Conservation (phyloP, 2,797 vertebrate genomes). For the Trachurus trachurus region DNA sequence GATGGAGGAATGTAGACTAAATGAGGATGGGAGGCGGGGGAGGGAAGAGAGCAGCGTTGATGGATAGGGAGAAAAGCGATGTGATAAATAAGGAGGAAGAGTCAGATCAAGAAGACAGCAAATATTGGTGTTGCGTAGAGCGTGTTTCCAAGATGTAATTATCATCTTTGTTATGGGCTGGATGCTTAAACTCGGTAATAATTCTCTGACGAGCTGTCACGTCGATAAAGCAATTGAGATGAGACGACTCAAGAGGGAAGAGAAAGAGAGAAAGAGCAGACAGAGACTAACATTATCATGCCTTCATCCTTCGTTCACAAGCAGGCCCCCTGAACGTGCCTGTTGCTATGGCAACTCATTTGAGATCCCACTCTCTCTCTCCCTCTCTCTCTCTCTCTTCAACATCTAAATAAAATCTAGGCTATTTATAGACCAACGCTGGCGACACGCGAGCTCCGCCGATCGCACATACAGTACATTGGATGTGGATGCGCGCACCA, state of each 20-base stretch:
- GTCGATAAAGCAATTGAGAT: constrained; percentile 13
- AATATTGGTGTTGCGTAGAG: neutral
- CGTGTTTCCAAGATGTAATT: constrained; percentile 10
- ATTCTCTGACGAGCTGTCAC: constrained; percentile 11
- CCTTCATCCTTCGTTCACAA: constrained; percentile 71
- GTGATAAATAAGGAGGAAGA: constrained; percentile 2
- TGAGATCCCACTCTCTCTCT: constrained; percentile 55
- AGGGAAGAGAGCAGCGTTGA: constrained; percentile 21
- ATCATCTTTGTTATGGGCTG: constrained; percentile 12
- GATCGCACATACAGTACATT: constrained; percentile 52
- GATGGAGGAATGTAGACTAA: constrained; percentile 34
- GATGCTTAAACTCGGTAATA: neutral
- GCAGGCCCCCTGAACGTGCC: constrained; percentile 80
- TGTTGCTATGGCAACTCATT: constrained; percentile 87
- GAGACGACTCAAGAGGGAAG: constrained; percentile 2
- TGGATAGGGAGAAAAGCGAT: constrained; percentile 13
- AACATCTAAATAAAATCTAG: constrained; percentile 86
- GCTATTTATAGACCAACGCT: constrained; percentile 83
- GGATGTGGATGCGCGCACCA: constrained; percentile 14
- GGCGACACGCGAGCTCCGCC: constrained; percentile 58
- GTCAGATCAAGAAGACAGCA: neutral
- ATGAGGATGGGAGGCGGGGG: neutral
- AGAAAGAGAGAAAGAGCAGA: constrained; percentile 25
- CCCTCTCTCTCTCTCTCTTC: constrained; percentile 42
- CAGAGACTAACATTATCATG: constrained; percentile 64